These are phyloP conservation scores for Ooceraea biroi DNA, from an alignment of 1,140 invertebrate species.

Conservation along the genomic window DNA sequence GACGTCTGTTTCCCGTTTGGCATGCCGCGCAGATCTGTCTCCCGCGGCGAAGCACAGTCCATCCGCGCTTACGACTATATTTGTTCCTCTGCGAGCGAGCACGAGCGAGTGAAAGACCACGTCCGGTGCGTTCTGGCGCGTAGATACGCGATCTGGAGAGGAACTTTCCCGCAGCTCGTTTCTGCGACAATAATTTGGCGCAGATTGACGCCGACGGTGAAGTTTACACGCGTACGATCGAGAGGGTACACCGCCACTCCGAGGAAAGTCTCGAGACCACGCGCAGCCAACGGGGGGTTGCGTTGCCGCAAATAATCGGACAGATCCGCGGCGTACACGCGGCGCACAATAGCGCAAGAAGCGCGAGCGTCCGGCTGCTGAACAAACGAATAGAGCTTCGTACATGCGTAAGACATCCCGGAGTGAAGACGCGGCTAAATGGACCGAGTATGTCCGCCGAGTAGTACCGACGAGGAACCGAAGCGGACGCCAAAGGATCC, in stretches of 20 bases:
- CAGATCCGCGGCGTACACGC: conserved; percentile 12
- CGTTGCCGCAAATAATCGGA: conserved; percentile 3
- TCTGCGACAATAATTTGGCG: conserved; percentile 31
- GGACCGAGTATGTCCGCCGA: conserved; percentile 46
- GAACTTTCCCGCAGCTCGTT: background rate
- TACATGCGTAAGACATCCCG: conserved; percentile 70
- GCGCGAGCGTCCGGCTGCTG: conserved; percentile 48
- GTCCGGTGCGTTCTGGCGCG: background rate
- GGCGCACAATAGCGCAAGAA: conserved; percentile 68
- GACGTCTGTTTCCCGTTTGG: conserved; percentile 30
- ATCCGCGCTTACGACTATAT: conserved; percentile 20
- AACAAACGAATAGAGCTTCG: conserved; percentile 70
- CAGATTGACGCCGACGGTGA: background rate
- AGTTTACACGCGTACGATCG: background rate
- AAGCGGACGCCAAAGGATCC: conserved; percentile 42
- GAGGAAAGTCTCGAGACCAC: background rate
- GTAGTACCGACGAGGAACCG: conserved; percentile 32
- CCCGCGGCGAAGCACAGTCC: conserved; percentile 37
- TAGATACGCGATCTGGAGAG: conserved; percentile 21
- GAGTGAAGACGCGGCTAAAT: conserved; percentile 68
- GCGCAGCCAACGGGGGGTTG: background rate
- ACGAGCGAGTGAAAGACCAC: background rate
- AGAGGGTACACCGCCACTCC: background rate
- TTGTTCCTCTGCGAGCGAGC: background rate
- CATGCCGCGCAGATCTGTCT: conserved; percentile 32